Base-by-base conservation (phyloP, 2,797 vertebrate genomes). In the Enteromius treurensis region DNA sequence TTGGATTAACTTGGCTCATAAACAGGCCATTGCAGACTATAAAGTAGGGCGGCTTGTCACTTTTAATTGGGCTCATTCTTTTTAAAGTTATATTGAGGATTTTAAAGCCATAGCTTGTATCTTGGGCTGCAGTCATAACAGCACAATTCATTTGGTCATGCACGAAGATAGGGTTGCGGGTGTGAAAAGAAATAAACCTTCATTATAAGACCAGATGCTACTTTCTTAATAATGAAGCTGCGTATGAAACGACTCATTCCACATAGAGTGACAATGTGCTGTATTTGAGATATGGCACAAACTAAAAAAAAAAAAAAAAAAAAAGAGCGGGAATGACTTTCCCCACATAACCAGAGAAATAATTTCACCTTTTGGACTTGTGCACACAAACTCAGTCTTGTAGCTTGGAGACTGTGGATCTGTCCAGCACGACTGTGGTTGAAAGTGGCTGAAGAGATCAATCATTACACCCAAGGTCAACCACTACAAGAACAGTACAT, bases 201-300 rank as follows among this genome's bases (percentile, higher is more conserved):
- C 65, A 83, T 78, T 37, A 78, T 62, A 67, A 71, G 42, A 79
- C 53, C 51, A 83, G 53, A 83, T 37, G n/a, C 15, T 62, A 19
- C 40, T 4, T 78, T 29, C 19, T 58, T 70, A 83, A 77, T 82
- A 77, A 68, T n/a, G 19, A 67, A 82, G 45, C 21, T 62, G 40
- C 1, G 0, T 77, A 40, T 14, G 83, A 85, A 85, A 26, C 60
- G 73, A 82, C 89, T 89, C 83, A 84, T 77, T 85, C 82, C 60
- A 70, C 26, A 84, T 75, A 47, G n/a, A 77, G 81, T 81, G 32
- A 79, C 70, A 90, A 67, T 40, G 84, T 86, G 74, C 67, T 73
- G 71, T 51, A 37, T 89, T 87, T 84, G 75, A 83, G 64, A 87
- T 86, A 86, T 47, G 75, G n/a, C 83, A 69, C 76, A 83, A 49